Base-by-base conservation (phyloP, 2,888 invertebrate species). In the Pterobdella sp. region DNA sequence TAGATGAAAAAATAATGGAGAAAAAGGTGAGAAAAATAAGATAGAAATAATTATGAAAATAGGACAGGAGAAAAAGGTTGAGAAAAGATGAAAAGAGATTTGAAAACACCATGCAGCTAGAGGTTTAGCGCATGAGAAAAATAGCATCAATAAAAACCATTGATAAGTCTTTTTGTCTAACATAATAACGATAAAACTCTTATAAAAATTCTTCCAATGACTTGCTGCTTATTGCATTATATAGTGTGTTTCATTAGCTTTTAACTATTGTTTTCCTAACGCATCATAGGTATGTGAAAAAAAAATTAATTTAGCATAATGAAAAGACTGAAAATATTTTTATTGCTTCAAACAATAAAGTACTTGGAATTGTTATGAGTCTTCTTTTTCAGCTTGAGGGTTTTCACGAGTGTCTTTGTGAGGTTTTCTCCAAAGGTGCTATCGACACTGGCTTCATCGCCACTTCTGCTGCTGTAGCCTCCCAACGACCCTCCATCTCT, bases 391-490 rank as follows among this genome's bases (percentile, higher is more conserved):
- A 70, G 49, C 71, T 71, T 70, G n/a, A 72, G 72, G 10, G 72
- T 72, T 35, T 65, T 71, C 3, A 26, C 66, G 14, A 74, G 60
- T 22, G 65, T 64, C 60, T 31, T 35, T 1, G 63, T 88, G 87
- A 79, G 49, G 88, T 89, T 60, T 98, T 88, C 85, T 98, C 88
- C 37, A 22, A 56, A 22, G 26, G n/a, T 26, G 4, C 60, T 22
- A 3, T 56, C 60, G 14, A 22, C 88, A 88, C 3, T 88, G 87
- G 83, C 95, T 95, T 82, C 93, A 89, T 86, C 95, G 97, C 85
- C 96, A 94, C 80, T 92, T 90, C 83, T 95, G 89, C 86, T 92
- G 92, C 83, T 96, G 89, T 86, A 92, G 92, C 77, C 79, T 81
- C 77, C 81, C 81, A 42, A 82, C 49, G 49, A 66, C 37, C 60